Base-by-base conservation (phyloP, 2,113 vertebrate species). In the Centropristis striata region DNA sequence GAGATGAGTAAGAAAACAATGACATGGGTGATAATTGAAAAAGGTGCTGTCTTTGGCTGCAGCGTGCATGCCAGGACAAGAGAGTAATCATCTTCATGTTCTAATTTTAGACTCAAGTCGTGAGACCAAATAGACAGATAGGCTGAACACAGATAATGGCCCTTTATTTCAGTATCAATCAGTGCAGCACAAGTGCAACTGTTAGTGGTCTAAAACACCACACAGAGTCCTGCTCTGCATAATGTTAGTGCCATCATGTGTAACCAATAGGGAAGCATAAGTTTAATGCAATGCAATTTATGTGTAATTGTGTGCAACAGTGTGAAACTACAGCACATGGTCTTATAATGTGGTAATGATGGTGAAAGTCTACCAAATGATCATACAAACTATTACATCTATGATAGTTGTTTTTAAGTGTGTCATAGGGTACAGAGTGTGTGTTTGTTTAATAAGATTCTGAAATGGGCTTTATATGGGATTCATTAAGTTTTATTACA, bases 91-190 rank as follows among this genome's bases (percentile, higher is more conserved):
- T 78, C 73, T 64, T 36, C 54, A 25, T 4, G n/a, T 71, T 76
- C 82, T 83, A 73, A 78, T 80, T 85, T 80, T 79, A 87, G 76
- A 79, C 57, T 9, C 12, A 11, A 49, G 71, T 64, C 13, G 39
- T 80, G 69, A 75, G 71, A 59, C 59, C 47, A 28, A 55, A 75
- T 7, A 50, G 27, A 69, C 18, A 76, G 49, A 73, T 15, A 3
- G 4, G 16, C 21, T 78, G 70, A 71, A 71, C 32, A 8, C 32
- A 84, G 32, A 86, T 65, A 78, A 72, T 47, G 25, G 42, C 3
- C 28, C 27, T 7, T 50, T 87, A 32, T 54, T 39, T 68, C 6
- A 25, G 8, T 10, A 37, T 37, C 61, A 39, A 59, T 50, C 39
- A 41, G 55, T 36, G 73, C 37, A 39, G 18, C 70, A 73, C 25